A percentile compares a stretch with the other conserved stretches of the same genome.
phyloP scores from a whole-genome alignment of 1,140 invertebrate genomes.

The Octopus sinensis region DNA sequence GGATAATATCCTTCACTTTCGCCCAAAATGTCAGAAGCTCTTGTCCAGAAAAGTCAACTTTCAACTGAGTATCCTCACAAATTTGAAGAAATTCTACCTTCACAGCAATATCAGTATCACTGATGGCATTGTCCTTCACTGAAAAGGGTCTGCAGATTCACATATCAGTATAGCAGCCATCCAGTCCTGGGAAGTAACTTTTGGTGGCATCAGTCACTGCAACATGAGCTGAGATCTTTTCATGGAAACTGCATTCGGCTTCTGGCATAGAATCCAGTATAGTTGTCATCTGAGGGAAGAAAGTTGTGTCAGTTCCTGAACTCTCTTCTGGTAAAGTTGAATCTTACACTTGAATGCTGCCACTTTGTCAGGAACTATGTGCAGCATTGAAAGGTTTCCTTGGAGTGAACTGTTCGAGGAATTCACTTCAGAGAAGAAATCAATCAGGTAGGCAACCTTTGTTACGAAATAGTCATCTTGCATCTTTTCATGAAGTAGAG shows the following conservation, averaged over 20 bases:
- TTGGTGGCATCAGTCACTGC: neutral
- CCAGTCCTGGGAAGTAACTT: neutral
- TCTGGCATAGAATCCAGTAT: neutral
- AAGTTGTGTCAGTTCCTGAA: neutral
- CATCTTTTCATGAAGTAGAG: neutral
- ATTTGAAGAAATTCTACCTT: neutral
- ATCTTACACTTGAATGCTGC: neutral
- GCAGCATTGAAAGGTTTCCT: neutral
- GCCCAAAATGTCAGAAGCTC: neutral
- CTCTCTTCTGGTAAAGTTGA: neutral
- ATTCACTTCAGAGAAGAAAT: slow-evolving; percentile 1
- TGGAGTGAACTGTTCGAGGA: neutral
- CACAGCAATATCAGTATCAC: neutral
- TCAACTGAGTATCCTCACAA: neutral
- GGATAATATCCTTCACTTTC: neutral
- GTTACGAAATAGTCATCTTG: neutral
- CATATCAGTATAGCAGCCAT: neutral
- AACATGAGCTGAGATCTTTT: neutral
- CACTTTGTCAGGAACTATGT: neutral
- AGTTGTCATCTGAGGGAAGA: neutral
- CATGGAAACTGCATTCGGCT: neutral
- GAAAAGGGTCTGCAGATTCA: neutral
- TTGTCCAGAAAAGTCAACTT: neutral
- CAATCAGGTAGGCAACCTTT: neutral
- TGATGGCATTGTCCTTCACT: neutral